Evolutionary conservation across 2,113 vertebrate species (phyloP).

Genomic region (Lathamus discolor): DNA sequence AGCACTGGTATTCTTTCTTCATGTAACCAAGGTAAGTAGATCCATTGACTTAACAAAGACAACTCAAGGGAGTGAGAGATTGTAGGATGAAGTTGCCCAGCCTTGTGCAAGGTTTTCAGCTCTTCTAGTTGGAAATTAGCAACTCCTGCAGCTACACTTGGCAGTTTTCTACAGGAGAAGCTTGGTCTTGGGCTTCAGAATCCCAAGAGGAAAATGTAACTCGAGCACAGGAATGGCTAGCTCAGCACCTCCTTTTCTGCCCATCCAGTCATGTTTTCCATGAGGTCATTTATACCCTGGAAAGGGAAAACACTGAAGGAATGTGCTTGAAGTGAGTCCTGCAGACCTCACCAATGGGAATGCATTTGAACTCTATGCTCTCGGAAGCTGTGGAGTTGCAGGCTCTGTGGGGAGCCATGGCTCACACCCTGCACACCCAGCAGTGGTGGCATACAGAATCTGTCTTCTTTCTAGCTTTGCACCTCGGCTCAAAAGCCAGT

Average conservation of each 20-base stretch:
- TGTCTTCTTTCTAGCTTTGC: neutral
- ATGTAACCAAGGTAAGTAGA: slow-evolving; percentile 16
- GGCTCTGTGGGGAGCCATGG: accelerated
- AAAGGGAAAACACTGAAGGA: neutral
- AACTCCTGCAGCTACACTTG: neutral
- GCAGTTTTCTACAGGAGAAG: neutral
- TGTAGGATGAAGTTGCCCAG: neutral
- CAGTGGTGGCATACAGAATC: neutral
- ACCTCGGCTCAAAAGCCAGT: neutral
- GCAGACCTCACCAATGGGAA: neutral
- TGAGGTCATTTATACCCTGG: neutral
- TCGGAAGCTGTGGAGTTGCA: neutral
- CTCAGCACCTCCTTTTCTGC: neutral
- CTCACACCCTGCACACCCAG: neutral
- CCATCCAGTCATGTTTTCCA: neutral
- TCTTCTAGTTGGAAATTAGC: neutral
- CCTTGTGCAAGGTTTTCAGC: neutral
- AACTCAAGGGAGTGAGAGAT: neutral
- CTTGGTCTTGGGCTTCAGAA: neutral
- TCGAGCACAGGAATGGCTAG: neutral
- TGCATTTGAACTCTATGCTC: neutral
- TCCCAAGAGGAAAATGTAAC: neutral
- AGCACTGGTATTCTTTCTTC: neutral
- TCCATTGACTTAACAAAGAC: neutral
- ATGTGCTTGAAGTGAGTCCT: neutral